A percentile compares a stretch with the other conserved stretches of the same genome.
These are phyloP conservation scores for Drosophila lacertosa DNA, from an alignment of 1,140 invertebrate genomes.

Conservation along the genomic window DNA sequence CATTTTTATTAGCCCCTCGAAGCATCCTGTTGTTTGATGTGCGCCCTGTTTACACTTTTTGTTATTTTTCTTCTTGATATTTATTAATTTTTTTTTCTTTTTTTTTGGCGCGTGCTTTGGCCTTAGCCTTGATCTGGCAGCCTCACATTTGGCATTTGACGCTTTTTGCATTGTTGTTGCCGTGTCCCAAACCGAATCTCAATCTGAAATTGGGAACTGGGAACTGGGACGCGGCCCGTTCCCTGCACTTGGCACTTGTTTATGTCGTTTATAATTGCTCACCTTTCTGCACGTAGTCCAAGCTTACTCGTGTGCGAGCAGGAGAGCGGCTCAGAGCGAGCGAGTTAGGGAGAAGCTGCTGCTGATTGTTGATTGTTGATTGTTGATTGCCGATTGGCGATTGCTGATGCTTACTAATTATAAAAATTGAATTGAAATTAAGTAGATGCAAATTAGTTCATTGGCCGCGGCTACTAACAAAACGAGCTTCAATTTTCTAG, in stretches of 20 bases:
- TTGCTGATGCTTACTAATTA: constrained; percentile 10
- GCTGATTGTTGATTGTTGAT: constrained; percentile 1
- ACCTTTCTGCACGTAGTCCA: neutral
- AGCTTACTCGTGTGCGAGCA: too few relatives aligned
- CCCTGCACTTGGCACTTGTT: neutral
- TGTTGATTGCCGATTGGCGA: constrained; percentile 17
- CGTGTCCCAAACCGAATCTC: neutral
- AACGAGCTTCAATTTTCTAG: constrained; percentile 3
- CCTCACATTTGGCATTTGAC: constrained; percentile 65
- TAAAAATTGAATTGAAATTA: constrained; percentile 23
- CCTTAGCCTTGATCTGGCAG: constrained; percentile 45
- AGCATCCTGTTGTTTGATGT: constrained; percentile 6
- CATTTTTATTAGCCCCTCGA: neutral
- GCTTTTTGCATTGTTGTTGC: constrained; percentile 3
- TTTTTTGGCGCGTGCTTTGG: constrained; percentile 43
- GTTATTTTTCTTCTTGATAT: constrained; percentile 10
- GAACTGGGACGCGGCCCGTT: neutral
- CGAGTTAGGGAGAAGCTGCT: neutral
- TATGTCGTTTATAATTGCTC: neutral
- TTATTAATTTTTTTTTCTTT: constrained; percentile 5
- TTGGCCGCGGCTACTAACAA: constrained; percentile 29
- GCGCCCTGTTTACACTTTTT: constrained; percentile 21
- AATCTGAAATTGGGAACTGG: neutral
- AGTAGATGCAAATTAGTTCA: constrained; percentile 64
- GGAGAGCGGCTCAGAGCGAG: too few relatives aligned